Conservation (phyloP, 2,888 invertebrate genomes). For the Quadroppia sp. region DNA sequence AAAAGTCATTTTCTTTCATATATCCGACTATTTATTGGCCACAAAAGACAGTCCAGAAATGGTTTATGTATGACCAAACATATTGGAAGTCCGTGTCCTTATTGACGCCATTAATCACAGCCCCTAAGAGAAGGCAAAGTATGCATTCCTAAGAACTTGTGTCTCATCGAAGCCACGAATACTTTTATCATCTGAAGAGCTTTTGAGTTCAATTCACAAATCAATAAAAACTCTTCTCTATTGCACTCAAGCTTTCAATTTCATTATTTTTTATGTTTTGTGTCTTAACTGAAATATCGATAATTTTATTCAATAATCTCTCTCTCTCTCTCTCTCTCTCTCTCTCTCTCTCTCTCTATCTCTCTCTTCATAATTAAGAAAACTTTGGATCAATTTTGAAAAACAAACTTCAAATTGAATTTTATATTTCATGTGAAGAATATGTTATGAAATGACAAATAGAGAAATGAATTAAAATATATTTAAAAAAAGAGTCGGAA, state of each 20-base stretch:
- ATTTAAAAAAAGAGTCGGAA: too few species aligned
- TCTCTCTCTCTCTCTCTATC: too few species aligned
- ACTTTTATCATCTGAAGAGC: neutral
- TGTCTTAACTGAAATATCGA: slow-evolving; percentile 2
- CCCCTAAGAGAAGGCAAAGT: slow-evolving; percentile 25
- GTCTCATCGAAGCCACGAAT: slow-evolving; percentile 1
- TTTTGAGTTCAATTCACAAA: slow-evolving; percentile 17
- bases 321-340: too few species aligned
- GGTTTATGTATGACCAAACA: neutral
- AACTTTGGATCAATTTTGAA: too few species aligned
- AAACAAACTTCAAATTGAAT: too few species aligned
- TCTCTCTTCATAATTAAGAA: too few species aligned
- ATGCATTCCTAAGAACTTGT: slow-evolving; percentile 30
- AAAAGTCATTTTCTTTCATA: neutral
- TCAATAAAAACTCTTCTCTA: slow-evolving; percentile 27
- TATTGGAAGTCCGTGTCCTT: slow-evolving; percentile 11
- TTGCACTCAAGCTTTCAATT: slow-evolving; percentile 16
- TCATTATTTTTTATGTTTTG: neutral
- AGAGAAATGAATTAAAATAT: too few species aligned
- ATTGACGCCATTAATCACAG: slow-evolving; percentile 29
- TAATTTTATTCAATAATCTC: slow-evolving; percentile 12
- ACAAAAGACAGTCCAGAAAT: neutral
- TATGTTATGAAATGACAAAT: too few species aligned
- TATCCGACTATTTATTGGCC: neutral
- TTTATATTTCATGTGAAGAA: too few species aligned